Base-by-base conservation (phyloP, 2,113 vertebrate genomes). In the Crotophaga sulcirostris region DNA sequence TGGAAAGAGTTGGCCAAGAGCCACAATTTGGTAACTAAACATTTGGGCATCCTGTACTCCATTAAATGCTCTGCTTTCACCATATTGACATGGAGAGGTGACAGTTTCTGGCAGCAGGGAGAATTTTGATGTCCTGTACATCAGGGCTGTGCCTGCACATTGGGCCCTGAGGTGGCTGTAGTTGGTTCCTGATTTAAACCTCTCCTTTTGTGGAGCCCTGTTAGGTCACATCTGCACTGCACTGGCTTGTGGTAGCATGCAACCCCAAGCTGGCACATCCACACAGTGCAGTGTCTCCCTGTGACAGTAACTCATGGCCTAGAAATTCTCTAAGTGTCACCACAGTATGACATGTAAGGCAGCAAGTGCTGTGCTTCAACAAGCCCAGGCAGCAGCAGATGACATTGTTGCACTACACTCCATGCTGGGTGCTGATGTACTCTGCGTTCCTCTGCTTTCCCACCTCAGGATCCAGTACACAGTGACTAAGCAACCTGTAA, bases 61-160 rank as follows among this genome's bases (percentile, higher is more conserved):
- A 3, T 31, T 29, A 86, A 81, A 33, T 31, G 42, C 31, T 74
- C 16, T 3, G 16, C 14, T 34, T 81, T 77, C 60, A 31, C 80
- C 56, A 28, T 26, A 6, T 2, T 29, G 31, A 64, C 0, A 0
- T 33, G 49, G 51, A 82, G 24, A 23, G 0, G 19, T 82, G 74
- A 56, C 12, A 1, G 55, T 42, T 75, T 68, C 79, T 88, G 79
- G 59, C 3, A 1, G n/a, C 87, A 42, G 15, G n/a, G 59, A 79
- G 36, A 10, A n/a, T 59, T 78, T 13, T 54, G 56, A 8, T 52
- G 49, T 26, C n/a, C 58, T 75, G 29, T 66, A 11, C 45, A 51
- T 34, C 17, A 31, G 34, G 24, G 28, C 49, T 54, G 26, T 91
- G 38, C 60, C 34, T 64, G 21, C 4, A 2, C 66, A 3, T 38